phyloP scores from a whole-genome alignment of 2,113 vertebrate species.

The Phaethornis superciliosus region DNA sequence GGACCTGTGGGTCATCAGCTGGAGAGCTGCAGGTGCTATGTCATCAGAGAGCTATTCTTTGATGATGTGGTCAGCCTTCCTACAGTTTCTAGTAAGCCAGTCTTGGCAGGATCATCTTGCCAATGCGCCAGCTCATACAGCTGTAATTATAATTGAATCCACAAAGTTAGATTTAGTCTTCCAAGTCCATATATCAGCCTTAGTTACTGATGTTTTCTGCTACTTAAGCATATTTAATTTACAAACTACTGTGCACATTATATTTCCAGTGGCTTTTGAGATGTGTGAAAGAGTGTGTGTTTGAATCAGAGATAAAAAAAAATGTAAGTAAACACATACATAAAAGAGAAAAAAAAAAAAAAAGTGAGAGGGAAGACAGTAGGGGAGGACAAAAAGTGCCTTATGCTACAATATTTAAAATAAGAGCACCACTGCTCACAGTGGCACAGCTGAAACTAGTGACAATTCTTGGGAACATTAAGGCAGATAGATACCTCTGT shows the following conservation, averaged over 20 bases:
- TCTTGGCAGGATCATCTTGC: slow-evolving; percentile 62
- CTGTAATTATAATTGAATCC: slow-evolving; percentile 76
- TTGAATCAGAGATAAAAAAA: not conserved
- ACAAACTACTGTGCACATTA: slow-evolving; percentile 64
- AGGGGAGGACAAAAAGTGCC: not conserved
- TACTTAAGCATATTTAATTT: slow-evolving; percentile 68
- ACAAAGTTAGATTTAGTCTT: slow-evolving; percentile 65
- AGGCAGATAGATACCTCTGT: not conserved
- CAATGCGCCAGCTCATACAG: slow-evolving; percentile 61
- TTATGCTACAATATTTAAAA: not conserved
- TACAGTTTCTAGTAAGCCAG: slow-evolving; percentile 40
- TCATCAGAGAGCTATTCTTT: slow-evolving; percentile 62
- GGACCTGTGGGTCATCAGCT: not conserved
- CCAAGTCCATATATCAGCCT: slow-evolving; percentile 59
- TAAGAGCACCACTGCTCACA: not conserved
- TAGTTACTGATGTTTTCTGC: slow-evolving; percentile 63
- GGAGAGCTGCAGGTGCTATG: slow-evolving; percentile 22
- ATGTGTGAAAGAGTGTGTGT: not conserved
- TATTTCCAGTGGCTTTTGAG: slow-evolving; percentile 51
- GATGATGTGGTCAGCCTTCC: slow-evolving; percentile 51
- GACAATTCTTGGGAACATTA: not conserved
- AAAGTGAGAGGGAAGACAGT: not conserved
- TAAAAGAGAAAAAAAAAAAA: not conserved
- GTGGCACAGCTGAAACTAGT: not conserved
- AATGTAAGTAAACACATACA: not conserved